Conservation (phyloP, 2,888 invertebrate species). For the Brassicogethes aeneus region DNA sequence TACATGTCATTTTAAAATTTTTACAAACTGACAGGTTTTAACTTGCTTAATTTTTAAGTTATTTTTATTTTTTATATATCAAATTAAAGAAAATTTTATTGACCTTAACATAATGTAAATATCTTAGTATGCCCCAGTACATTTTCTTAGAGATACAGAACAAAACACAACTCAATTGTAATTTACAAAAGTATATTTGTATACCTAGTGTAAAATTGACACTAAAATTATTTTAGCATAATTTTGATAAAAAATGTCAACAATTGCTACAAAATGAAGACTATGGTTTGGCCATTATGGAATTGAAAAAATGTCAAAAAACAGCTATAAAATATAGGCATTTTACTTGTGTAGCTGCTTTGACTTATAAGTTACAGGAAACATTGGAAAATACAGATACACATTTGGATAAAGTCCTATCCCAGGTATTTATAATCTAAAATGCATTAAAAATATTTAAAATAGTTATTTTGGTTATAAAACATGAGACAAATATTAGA, state of each 20-base stretch:
- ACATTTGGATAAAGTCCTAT: slow-evolving; percentile 77
- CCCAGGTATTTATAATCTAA: slow-evolving; percentile 62
- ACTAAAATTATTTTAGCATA: slow-evolving; percentile 50
- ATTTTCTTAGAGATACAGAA: too few species aligned
- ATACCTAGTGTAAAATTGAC: not conserved
- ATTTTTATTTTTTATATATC: too few species aligned
- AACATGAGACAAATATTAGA: too few species aligned
- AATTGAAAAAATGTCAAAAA: slow-evolving; percentile 79
- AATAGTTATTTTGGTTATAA: slow-evolving; percentile 1
- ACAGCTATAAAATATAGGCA: slow-evolving; percentile 79
- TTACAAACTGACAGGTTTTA: too few species aligned
- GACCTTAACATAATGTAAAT: too few species aligned
- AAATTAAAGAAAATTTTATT: too few species aligned
- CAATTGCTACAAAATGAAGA: slow-evolving; percentile 75
- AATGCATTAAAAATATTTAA: too few species aligned
- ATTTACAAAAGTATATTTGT: too few species aligned
- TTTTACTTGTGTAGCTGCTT: slow-evolving; percentile 83
- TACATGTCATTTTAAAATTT: too few species aligned
- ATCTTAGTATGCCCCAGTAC: too few species aligned
- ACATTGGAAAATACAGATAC: slow-evolving; percentile 86
- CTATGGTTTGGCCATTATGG: slow-evolving; percentile 83
- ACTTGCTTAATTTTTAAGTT: too few species aligned
- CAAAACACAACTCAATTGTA: too few species aligned
- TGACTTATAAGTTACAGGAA: slow-evolving; percentile 80
- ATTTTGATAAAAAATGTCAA: slow-evolving; percentile 76